Evolutionary conservation across 2,888 invertebrate species (phyloP), one percentile per base, ranked within the genome.

Genomic region (Melanostoma mellinum): DNA sequence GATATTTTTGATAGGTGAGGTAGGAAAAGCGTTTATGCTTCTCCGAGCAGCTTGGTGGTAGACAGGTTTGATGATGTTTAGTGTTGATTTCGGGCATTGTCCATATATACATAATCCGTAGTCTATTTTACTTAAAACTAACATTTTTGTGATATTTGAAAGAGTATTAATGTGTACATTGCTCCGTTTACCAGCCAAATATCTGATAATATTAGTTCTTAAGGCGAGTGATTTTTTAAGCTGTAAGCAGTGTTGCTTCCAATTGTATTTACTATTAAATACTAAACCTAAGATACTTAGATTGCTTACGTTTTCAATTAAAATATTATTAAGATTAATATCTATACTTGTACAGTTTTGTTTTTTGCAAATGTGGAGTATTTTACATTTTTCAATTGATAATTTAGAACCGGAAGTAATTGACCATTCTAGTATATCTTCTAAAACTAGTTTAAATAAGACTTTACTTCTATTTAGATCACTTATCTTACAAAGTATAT

Each of bases 11-110:
- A 44, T 68, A 4, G 67, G 55, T 10, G 68, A 44, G 33, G 44
- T 55, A 6, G 55, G 68, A 6, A 68, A 68, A 4, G 68, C 55
- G 35, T 68, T 68, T 20, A 46, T 46, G 46, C 68, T 68, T 55
- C 44, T 55, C n/a, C 55, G 30, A 3, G 67, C 67, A n/a, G 55
- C 53, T 55, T 32, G 53, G 35, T 55, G 35, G 36, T 56, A 55
- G 2, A 36, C 5, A 3, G 20, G 30, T 61, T 61, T 6, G 6
- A 61, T 48, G 2, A 53, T 3, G 30, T 48, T 30, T 3, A 48
- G 6, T 48, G 20, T 48, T 30, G 30, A 48, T 30, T 20, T 48
- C 20, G 1, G 20, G 20, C 20, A 20, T 20, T 20, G 20, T 20
- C 20, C 20, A 20, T 20, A 20, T 20, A 20, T 20, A 20, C 20